Evolutionary conservation across 1,140 invertebrate species (phyloP), one percentile per base, ranked within the genome.

Genomic region (Arctopsyche grandis): DNA sequence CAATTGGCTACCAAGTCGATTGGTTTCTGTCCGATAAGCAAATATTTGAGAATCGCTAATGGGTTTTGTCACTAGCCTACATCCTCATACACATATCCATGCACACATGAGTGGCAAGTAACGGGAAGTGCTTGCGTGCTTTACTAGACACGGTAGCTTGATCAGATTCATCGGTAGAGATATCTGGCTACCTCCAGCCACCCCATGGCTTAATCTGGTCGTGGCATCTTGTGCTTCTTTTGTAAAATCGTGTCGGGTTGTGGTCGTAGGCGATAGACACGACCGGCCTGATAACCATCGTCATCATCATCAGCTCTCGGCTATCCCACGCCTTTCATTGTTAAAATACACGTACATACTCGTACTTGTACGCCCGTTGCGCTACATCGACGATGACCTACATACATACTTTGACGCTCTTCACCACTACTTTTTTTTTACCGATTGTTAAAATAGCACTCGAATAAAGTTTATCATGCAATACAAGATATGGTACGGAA

Each of bases 251-350:
- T 52, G 48, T 52, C 48, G 48, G 48, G 10, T 52, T 52, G 16
- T 52, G 48, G 16, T 52, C 48, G 48, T 52, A 52, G 48, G 48
- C 48, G 48, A 52, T 52, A 52, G 10, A 52, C 48, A 52, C 16
- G 48, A 52, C 48, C 48, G 48, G 16, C 48, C 10, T 24, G 63
- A 66, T 66, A 66, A 66, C 19, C 10, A 66, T 66, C 63, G 24
- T 60, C 58, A 22, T 66, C 63, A 66, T 66, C 19, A 66, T 66
- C 5, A 16, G 24, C 63, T 5, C 19, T 66, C 63, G 24, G 21
- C 9, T 19, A 26, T 66, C 63, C 63, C 63, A 66, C 63, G 24
- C 63, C 63, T 66, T 66, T 66, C 63, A 66, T 66, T 66, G 63
- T 66, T 24, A 66, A 60, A 9, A 26, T 22, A n/a, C n/a, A n/a